phyloP scores from a whole-genome alignment of 2,113 vertebrate genomes.

The Tupaia tana region DNA sequence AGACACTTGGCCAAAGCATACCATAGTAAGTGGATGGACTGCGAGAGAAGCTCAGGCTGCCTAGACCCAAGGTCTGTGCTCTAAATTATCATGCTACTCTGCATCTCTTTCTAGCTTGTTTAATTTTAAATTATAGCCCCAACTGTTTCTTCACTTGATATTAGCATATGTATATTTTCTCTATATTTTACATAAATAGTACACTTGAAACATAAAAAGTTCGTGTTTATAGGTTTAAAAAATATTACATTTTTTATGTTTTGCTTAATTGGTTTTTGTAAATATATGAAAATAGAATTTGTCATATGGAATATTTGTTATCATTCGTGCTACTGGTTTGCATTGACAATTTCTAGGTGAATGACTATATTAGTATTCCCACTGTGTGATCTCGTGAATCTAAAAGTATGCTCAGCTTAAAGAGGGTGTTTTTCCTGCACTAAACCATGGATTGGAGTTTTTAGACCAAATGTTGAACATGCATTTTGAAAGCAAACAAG shows the following conservation, averaged over 20 bases:
- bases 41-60: background rate
- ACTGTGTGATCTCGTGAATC: background rate
- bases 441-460: background rate
- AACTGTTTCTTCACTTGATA: background rate
- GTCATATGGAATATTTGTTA: background rate
- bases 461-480: conserved; percentile 1
- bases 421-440: background rate
- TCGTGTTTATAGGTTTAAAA: background rate
- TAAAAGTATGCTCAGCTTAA: conserved; percentile 32
- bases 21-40: background rate
- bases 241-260: background rate
- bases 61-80: background rate
- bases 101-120: background rate
- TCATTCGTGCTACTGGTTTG: background rate
- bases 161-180: background rate
- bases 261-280: background rate
- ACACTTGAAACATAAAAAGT: background rate
- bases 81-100: background rate
- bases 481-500: background rate
- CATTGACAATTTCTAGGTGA: background rate
- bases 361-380: background rate
- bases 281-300: conserved; percentile 18
- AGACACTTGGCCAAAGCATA: background rate
- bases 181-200: background rate
- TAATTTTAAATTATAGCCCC: background rate